Evolutionary conservation across 2,888 invertebrate species (phyloP).

Genomic region (Dynastes grantii): DNA sequence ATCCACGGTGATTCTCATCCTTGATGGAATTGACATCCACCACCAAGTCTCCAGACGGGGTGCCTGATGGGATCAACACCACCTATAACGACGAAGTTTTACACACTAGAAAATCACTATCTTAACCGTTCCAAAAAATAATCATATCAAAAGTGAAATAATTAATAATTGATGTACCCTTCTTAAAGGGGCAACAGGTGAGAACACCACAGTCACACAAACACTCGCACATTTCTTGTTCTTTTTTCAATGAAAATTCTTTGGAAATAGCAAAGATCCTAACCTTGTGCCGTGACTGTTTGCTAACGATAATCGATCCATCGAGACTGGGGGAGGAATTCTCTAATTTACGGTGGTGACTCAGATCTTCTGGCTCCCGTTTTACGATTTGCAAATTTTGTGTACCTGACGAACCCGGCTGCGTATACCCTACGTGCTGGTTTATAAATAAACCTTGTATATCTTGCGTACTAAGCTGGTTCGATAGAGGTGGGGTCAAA

Average conservation of each 20-base stretch:
- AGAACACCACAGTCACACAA: slow-evolving; percentile 49
- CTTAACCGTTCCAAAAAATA: slow-evolving; percentile 46
- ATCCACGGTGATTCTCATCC: slow-evolving; percentile 77
- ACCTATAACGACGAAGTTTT: slow-evolving; percentile 68
- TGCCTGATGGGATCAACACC: slow-evolving; percentile 70
- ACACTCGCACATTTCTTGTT: slow-evolving; percentile 3
- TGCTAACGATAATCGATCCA: slow-evolving; percentile 76
- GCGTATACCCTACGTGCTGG: slow-evolving; percentile 77
- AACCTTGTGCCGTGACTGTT: slow-evolving; percentile 75
- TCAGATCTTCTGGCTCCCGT: slow-evolving; percentile 87
- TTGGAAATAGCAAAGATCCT: slow-evolving; percentile 8
- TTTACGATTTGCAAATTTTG: slow-evolving; percentile 82
- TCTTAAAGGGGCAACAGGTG: slow-evolving; percentile 54
- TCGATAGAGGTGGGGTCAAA: slow-evolving; percentile 71
- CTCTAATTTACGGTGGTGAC: slow-evolving; percentile 78
- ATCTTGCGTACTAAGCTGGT: slow-evolving; percentile 76
- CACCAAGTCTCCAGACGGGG: slow-evolving; percentile 69
- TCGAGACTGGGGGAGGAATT: slow-evolving; percentile 73
- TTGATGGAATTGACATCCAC: slow-evolving; percentile 74
- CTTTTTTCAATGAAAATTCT: neutral
- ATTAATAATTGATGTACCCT: neutral
- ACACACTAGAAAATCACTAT: slow-evolving; percentile 52
- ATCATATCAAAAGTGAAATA: slow-evolving; percentile 48
- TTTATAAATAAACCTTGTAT: slow-evolving; percentile 73
- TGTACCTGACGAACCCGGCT: slow-evolving; percentile 69